Percentiles rank a stretch among this genome's conserved stretches.
phyloP scores from a whole-genome alignment of 1,140 invertebrate species.

The Cryptotermes secundus region DNA sequence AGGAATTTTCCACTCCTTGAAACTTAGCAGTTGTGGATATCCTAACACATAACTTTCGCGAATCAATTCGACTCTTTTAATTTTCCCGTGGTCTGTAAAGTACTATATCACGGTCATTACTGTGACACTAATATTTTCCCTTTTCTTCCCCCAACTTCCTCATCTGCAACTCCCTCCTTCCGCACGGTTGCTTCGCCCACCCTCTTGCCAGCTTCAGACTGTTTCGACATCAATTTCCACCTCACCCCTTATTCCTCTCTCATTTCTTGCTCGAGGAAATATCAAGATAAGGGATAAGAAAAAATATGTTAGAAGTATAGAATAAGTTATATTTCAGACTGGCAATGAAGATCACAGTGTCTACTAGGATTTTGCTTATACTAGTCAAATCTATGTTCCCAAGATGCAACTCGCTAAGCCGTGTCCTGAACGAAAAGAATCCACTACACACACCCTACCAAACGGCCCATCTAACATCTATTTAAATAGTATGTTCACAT shows the following conservation, averaged over 20 bases:
- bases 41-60: background rate
- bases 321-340: too few relatives aligned
- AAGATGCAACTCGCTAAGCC: too few relatives aligned
- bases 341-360: too few relatives aligned
- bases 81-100: background rate
- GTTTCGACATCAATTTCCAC: background rate
- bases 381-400: too few relatives aligned
- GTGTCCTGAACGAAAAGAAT: too few relatives aligned
- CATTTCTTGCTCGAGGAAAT: background rate
- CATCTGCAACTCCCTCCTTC: background rate
- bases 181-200: background rate
- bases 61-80: background rate
- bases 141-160: background rate
- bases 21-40: background rate
- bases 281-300: background rate
- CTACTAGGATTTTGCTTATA: too few relatives aligned
- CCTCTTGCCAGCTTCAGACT: background rate
- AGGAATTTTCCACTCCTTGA: too few relatives aligned
- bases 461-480: too few relatives aligned
- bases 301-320: too few relatives aligned
- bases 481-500: too few relatives aligned
- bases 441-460: too few relatives aligned
- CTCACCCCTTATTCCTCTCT: background rate
- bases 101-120: slow-evolving; percentile 14
- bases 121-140: slow-evolving; percentile 9